A percentile compares a stretch with the other conserved stretches of the same genome.
Conservation (phyloP, 2,113 vertebrate genomes). For the Peucedramus taeniatus region DNA sequence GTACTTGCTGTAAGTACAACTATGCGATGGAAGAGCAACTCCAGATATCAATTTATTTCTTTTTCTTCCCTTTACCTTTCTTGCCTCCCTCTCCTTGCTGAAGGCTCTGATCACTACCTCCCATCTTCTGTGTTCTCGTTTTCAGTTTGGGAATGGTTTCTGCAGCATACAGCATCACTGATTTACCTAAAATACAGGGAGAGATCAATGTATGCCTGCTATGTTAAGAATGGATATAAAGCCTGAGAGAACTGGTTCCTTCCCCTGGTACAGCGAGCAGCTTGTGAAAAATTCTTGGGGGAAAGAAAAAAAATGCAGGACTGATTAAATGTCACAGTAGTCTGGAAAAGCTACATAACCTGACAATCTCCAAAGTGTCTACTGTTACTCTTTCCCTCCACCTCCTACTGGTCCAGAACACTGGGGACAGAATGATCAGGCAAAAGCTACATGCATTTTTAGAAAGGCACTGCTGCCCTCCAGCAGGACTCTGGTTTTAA, state of each 20-base stretch:
- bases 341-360: background rate
- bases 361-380: background rate
- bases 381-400: background rate
- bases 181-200: constrained; percentile 78
- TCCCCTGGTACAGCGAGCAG: background rate
- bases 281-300: background rate
- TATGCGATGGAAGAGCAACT: background rate
- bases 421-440: background rate
- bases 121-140: constrained; percentile 90
- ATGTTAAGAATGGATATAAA: background rate
- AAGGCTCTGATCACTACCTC: constrained; percentile 81
- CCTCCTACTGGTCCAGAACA: background rate
- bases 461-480: background rate
- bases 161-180: constrained; percentile 90
- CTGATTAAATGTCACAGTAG: background rate
- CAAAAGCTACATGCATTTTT: background rate
- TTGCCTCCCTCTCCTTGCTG: constrained; percentile 92
- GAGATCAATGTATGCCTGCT: background rate
- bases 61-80: constrained; percentile 98
- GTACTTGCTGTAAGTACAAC: background rate
- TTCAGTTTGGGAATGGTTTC: constrained; percentile 98
- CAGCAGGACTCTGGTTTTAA: background rate
- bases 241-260: background rate
- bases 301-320: background rate
- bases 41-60: constrained; percentile 68